A percentile compares a stretch with the other conserved stretches of the same genome.
Conservation (phyloP, 2,113 vertebrate species). For the Oreochromis tanganicae region DNA sequence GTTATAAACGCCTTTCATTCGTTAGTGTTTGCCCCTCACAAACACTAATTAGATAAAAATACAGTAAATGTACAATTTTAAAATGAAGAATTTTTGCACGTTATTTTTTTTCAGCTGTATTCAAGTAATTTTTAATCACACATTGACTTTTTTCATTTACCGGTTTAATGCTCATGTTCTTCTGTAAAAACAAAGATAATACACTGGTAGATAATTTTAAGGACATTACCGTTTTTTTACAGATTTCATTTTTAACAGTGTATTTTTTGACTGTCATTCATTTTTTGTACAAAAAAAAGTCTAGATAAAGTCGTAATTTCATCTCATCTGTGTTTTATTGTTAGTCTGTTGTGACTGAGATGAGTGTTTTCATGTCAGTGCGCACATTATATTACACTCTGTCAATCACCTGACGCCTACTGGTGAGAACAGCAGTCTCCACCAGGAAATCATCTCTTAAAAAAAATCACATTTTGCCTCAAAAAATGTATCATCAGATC, state of each 20-base stretch:
- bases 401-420: slow-evolving; percentile 43
- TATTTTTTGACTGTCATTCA: slow-evolving; percentile 3
- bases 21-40: background rate
- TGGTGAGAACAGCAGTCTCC: background rate
- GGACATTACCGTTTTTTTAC: background rate
- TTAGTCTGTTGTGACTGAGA: slow-evolving; percentile 3
- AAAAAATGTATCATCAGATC: background rate
- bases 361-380: slow-evolving; percentile 16
- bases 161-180: background rate
- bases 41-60: background rate
- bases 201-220: background rate
- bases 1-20: background rate
- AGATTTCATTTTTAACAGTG: fast-evolving
- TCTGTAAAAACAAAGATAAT: background rate
- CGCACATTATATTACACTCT: background rate
- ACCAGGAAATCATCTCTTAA: background rate
- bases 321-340: slow-evolving; percentile 25
- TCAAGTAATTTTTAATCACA: background rate
- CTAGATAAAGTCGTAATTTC: slow-evolving; percentile 21
- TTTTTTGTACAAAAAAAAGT: background rate
- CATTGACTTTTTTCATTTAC: background rate
- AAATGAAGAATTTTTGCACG: background rate
- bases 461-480: background rate
- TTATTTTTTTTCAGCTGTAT: background rate
- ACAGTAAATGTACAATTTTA: background rate